These are phyloP conservation scores for Planococcus citri DNA, from an alignment of 1,140 invertebrate genomes.

Conservation along the genomic window DNA sequence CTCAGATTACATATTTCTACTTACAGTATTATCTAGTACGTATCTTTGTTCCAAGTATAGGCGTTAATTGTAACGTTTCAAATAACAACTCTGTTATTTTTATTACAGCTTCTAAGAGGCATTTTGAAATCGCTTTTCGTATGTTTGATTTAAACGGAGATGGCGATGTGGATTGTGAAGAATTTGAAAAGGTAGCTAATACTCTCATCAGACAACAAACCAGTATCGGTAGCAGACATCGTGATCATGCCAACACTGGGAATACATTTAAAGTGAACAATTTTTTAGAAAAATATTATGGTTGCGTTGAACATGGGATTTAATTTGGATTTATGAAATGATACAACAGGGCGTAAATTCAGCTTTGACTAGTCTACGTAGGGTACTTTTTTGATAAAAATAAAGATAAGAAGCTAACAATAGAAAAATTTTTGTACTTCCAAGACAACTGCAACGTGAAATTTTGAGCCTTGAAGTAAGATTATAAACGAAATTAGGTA, in stretches of 20 bases:
- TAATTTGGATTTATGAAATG: too few species aligned
- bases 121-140: slow-evolving; percentile 97
- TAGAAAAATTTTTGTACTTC: slow-evolving; percentile 90
- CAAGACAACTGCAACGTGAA: slow-evolving; percentile 86
- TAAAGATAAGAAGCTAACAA: slow-evolving; percentile 76
- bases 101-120: slow-evolving; percentile 78
- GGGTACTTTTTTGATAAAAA: slow-evolving; percentile 85
- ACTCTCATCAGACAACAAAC: slow-evolving; percentile 87
- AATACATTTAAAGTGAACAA: slow-evolving; percentile 68
- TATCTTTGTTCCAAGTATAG: too few species aligned
- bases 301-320: too few species aligned
- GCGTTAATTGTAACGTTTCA: too few species aligned
- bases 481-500: too few species aligned
- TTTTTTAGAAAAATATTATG: too few species aligned
- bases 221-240: slow-evolving; percentile 84
- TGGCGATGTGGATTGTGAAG: slow-evolving; percentile 92
- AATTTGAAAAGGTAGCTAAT: slow-evolving; percentile 95
- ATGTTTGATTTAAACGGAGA: slow-evolving; percentile 99
- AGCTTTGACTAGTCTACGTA: slow-evolving; percentile 73
- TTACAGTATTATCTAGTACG: slow-evolving; percentile 96
- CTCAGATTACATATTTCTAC: slow-evolving; percentile 96
- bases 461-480: slow-evolving; percentile 77
- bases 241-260: slow-evolving; percentile 87
- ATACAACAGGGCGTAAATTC: slow-evolving; percentile 92
- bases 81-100: background rate